Evolutionary conservation across 2,797 vertebrate genomes (phyloP).

Genomic region (Macropus fuliginosus): DNA sequence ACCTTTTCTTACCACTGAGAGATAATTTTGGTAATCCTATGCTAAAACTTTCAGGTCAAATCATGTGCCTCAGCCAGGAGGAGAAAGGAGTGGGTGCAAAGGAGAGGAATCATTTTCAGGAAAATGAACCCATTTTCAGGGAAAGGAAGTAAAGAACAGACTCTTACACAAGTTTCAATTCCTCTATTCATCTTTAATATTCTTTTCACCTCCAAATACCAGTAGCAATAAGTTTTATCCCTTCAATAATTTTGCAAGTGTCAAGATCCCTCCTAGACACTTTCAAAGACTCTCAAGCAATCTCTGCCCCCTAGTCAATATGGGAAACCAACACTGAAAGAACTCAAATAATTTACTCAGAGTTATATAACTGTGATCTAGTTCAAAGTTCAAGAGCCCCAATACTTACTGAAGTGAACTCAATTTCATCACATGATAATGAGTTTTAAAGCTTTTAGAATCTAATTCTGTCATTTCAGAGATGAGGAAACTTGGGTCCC

Average conservation of each 20-base stretch:
- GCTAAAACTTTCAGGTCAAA: neutral
- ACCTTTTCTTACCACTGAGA: neutral
- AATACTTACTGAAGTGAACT: neutral
- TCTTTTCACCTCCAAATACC: slow-evolving; percentile 28
- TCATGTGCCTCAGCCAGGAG: neutral
- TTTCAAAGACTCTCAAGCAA: neutral
- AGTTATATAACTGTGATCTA: neutral
- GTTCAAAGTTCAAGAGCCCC: neutral
- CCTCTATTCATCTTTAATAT: neutral
- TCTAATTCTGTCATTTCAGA: neutral
- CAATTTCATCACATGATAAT: neutral
- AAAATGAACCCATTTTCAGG: neutral
- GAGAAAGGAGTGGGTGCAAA: neutral
- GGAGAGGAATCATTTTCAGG: slow-evolving; percentile 28
- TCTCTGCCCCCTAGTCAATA: neutral
- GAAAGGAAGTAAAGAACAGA: slow-evolving; percentile 2
- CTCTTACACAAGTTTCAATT: slow-evolving; percentile 12
- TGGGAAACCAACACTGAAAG: neutral
- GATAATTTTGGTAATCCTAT: neutral
- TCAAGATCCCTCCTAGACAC: neutral
- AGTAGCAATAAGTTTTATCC: neutral
- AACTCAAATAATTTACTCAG: neutral
- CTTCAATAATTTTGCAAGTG: neutral
- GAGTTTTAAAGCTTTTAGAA: neutral
- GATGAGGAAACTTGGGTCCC: neutral